phyloP scores from a whole-genome alignment of 1,140 invertebrate species.

The Drosophila grimshawi region DNA sequence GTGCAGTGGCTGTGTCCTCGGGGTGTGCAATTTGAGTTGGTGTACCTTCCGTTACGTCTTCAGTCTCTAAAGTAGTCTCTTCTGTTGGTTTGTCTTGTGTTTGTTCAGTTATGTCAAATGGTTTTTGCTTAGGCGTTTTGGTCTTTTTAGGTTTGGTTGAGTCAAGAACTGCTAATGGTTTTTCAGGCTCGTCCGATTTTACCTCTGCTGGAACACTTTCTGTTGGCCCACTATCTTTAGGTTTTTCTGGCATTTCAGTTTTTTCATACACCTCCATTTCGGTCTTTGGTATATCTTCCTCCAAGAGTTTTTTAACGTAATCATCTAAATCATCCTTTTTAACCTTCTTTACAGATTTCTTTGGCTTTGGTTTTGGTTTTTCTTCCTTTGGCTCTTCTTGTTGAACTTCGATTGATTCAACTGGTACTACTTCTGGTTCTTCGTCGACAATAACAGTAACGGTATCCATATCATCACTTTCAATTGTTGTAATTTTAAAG shows the following conservation, averaged over 20 bases:
- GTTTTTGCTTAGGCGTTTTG: slow-evolving; percentile 40
- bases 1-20: slow-evolving; percentile 81
- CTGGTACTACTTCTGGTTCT: slow-evolving; percentile 45
- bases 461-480: slow-evolving; percentile 79
- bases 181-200: slow-evolving; percentile 28
- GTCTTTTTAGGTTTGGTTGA: slow-evolving; percentile 58
- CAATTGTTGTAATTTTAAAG: slow-evolving; percentile 82
- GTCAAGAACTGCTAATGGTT: slow-evolving; percentile 30
- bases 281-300: slow-evolving; percentile 74
- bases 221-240: slow-evolving; percentile 33
- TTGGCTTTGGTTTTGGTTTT: slow-evolving; percentile 74
- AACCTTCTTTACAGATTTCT: slow-evolving; percentile 71
- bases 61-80: slow-evolving; percentile 29
- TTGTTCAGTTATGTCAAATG: slow-evolving; percentile 31
- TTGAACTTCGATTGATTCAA: slow-evolving; percentile 30
- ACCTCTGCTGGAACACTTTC: slow-evolving; percentile 27
- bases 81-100: slow-evolving; percentile 57
- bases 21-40: slow-evolving; percentile 71
- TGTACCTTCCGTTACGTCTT: slow-evolving; percentile 60
- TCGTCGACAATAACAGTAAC: slow-evolving; percentile 72
- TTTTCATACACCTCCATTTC: slow-evolving; percentile 76
- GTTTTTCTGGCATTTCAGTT: slow-evolving; percentile 61
- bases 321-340: slow-evolving; percentile 69
- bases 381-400: slow-evolving; percentile 61
- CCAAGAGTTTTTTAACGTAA: slow-evolving; percentile 67